Percentiles rank a stretch among this genome's conserved stretches.
These are phyloP conservation scores for Leucopsar rothschildi DNA, from an alignment of 2,113 vertebrate species.

Conservation along the genomic window DNA sequence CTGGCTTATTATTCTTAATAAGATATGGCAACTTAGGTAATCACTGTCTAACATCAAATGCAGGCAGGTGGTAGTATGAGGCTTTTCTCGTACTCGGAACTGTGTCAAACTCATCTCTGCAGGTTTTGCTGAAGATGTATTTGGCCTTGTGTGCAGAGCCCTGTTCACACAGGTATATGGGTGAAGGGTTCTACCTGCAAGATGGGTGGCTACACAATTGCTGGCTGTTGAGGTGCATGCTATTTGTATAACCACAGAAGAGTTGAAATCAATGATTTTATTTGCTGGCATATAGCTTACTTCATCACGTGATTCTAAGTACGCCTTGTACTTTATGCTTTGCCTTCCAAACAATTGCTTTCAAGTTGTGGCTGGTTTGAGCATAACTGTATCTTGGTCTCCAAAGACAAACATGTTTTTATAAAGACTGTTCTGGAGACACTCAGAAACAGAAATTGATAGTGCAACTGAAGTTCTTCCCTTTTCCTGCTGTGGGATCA, in stretches of 20 bases:
- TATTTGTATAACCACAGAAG: background rate
- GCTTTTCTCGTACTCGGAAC: background rate
- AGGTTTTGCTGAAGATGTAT: background rate
- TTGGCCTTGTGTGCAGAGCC: background rate
- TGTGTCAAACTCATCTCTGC: background rate
- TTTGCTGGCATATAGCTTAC: background rate
- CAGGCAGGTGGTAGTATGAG: background rate
- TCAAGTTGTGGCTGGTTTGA: background rate
- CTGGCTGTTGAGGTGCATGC: background rate
- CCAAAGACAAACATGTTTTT: conserved; percentile 4
- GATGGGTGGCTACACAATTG: background rate
- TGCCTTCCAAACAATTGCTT: background rate
- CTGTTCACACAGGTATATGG: background rate
- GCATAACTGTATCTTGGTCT: background rate
- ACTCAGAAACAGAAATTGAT: background rate
- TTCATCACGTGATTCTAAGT: background rate
- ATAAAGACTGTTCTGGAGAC: background rate
- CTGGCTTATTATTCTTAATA: background rate
- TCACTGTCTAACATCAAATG: background rate
- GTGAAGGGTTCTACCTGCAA: background rate
- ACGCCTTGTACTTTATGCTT: background rate
- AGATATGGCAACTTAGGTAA: background rate
- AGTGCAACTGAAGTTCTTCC: background rate
- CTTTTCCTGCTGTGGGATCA: background rate
- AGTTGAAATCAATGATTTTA: background rate